A percentile compares a stretch with the other conserved stretches of the same genome.
phyloP scores from a whole-genome alignment of 2,888 invertebrate species.

The Bedellia somnulentella region DNA sequence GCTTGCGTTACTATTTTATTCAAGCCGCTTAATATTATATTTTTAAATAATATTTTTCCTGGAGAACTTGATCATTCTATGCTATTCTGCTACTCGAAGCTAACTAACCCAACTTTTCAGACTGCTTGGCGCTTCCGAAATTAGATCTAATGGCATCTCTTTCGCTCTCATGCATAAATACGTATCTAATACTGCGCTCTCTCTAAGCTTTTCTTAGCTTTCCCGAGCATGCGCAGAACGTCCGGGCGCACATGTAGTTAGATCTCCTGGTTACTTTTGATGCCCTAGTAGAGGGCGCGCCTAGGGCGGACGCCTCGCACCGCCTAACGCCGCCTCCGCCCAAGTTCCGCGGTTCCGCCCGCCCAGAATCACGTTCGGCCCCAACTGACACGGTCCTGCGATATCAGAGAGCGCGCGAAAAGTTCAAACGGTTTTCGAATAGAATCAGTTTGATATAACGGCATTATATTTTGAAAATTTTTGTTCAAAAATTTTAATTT shows the following conservation, averaged over 20 bases:
- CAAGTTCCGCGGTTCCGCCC: conserved; percentile 31
- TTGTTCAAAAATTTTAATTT: no score
- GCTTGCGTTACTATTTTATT: no score
- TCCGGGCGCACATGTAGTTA: conserved; percentile 37
- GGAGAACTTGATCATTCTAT: no score
- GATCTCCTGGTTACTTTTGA: conserved; percentile 27
- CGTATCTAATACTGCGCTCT: conserved; percentile 33
- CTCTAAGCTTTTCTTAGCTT: conserved; percentile 34
- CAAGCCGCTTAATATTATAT: no score
- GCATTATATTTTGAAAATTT: not conserved
- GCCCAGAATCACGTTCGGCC: conserved; percentile 46
- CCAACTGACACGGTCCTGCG: conserved; percentile 39
- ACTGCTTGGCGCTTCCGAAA: conserved; percentile 55
- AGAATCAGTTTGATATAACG: no score
- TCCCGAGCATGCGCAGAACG: conserved; percentile 45
- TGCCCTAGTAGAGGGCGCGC: conserved; percentile 56
- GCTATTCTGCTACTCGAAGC: conserved; percentile 3
- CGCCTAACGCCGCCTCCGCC: conserved; percentile 33
- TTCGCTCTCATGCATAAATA: conserved; percentile 26
- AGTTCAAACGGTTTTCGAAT: conserved; percentile 38
- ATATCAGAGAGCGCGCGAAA: conserved; percentile 20
- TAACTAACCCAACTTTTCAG: conserved; percentile 28
- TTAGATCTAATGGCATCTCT: conserved; percentile 24
- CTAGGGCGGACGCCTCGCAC: conserved; percentile 54
- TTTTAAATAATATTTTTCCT: no score